Percentiles rank a stretch among this genome's conserved stretches.
These are phyloP conservation scores for Tryphoninae sp. DNA, from an alignment of 2,888 invertebrate species.

Conservation along the genomic window DNA sequence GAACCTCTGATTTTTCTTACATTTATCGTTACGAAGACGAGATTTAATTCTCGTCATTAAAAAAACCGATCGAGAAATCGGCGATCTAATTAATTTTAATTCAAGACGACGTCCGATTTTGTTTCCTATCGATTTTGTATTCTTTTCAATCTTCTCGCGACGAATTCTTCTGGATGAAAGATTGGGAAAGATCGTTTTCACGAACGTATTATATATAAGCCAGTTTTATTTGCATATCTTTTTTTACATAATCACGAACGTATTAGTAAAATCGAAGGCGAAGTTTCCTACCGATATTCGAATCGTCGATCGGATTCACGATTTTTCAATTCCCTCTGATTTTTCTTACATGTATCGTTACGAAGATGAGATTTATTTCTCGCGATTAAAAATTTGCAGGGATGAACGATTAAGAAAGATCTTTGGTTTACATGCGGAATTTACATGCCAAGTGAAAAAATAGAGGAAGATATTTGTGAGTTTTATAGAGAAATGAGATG, in stretches of 20 bases:
- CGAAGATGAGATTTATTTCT: too few species aligned
- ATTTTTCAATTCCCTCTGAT: too few species aligned
- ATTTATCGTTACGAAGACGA: not conserved
- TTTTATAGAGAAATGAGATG: too few species aligned
- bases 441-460: too few species aligned
- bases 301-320: too few species aligned
- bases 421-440: not conserved
- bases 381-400: not conserved
- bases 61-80: slow-evolving; percentile 2
- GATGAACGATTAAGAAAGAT: slow-evolving; percentile 10
- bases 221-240: too few species aligned
- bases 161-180: slow-evolving; percentile 5
- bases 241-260: too few species aligned
- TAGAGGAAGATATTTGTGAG: too few species aligned
- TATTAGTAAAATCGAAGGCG: not conserved
- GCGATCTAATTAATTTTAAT: slow-evolving; percentile 14
- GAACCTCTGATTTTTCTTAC: too few species aligned
- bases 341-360: too few species aligned
- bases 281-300: too few species aligned
- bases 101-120: not conserved
- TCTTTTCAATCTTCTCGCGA: slow-evolving; percentile 2
- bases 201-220: not conserved
- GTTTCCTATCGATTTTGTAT: not conserved
- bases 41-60: not conserved
- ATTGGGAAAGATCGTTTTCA: not conserved